Percentiles rank a stretch among this genome's conserved stretches.
These are phyloP conservation scores for Gastrophysa polygoni DNA, from an alignment of 2,888 invertebrate species.

Conservation along the genomic window DNA sequence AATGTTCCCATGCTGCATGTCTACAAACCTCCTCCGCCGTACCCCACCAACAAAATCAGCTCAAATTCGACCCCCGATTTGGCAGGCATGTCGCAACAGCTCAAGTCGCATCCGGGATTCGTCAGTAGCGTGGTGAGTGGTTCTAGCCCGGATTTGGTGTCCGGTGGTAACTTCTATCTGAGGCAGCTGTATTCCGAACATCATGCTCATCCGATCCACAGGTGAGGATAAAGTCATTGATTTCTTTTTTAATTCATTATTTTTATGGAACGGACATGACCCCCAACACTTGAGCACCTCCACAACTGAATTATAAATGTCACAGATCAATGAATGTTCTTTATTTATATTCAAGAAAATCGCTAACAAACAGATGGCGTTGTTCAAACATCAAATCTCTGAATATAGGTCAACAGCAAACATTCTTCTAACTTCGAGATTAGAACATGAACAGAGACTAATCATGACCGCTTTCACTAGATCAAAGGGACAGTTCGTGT, in stretches of 20 bases:
- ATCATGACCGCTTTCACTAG: too few relatives aligned
- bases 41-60: slow-evolving; percentile 76
- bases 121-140: slow-evolving; percentile 68
- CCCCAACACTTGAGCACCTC: too few relatives aligned
- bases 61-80: slow-evolving; percentile 86
- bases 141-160: slow-evolving; percentile 79
- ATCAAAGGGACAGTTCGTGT: too few relatives aligned
- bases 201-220: slow-evolving; percentile 50
- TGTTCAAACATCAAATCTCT: too few relatives aligned
- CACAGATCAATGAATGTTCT: too few relatives aligned
- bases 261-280: too few relatives aligned
- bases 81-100: slow-evolving; percentile 70
- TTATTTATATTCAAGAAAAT: too few relatives aligned
- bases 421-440: too few relatives aligned
- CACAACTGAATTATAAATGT: too few relatives aligned
- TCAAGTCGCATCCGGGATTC: slow-evolving; percentile 51
- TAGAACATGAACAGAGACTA: too few relatives aligned
- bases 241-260: neutral
- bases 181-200: slow-evolving; percentile 50
- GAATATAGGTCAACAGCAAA: too few relatives aligned
- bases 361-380: too few relatives aligned
- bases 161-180: slow-evolving; percentile 70
- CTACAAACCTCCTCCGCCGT: slow-evolving; percentile 85
- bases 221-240: slow-evolving; percentile 24
- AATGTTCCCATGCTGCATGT: slow-evolving; percentile 69